phyloP scores from a whole-genome alignment of 2,113 vertebrate species.

The Pituophis catenifer region DNA sequence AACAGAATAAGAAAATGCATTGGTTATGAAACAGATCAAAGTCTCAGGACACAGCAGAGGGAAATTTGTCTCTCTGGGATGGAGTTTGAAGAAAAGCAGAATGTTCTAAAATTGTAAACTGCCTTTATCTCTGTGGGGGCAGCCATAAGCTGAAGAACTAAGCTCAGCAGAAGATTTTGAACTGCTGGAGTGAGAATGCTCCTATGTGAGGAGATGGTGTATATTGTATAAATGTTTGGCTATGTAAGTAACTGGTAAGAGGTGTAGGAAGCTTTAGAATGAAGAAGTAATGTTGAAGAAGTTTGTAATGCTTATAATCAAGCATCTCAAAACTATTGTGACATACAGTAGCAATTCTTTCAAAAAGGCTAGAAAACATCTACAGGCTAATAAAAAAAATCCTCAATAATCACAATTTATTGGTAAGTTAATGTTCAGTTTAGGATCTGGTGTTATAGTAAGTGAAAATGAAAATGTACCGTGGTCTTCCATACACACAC shows the following conservation, averaged over 20 bases:
- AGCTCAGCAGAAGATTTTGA: not conserved
- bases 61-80: not conserved
- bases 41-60: not conserved
- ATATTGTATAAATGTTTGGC: not conserved
- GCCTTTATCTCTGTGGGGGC: not conserved
- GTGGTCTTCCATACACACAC: not conserved
- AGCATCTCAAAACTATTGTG: not conserved
- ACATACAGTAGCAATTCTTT: not conserved
- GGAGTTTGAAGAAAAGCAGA: not conserved
- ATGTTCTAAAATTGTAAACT: not conserved
- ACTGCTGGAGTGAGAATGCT: not conserved
- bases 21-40: not conserved
- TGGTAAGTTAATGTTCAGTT: not conserved
- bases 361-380: not conserved
- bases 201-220: not conserved
- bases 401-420: not conserved
- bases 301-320: not conserved
- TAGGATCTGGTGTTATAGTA: not conserved
- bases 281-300: not conserved
- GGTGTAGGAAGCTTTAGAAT: not conserved
- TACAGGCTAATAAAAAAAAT: not conserved
- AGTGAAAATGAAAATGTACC: not conserved
- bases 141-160: not conserved
- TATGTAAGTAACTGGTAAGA: not conserved
- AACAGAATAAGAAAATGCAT: not conserved